Evolutionary conservation across 2,888 invertebrate species (phyloP).

Genomic region (Acanthosoma haemorrhoidale): DNA sequence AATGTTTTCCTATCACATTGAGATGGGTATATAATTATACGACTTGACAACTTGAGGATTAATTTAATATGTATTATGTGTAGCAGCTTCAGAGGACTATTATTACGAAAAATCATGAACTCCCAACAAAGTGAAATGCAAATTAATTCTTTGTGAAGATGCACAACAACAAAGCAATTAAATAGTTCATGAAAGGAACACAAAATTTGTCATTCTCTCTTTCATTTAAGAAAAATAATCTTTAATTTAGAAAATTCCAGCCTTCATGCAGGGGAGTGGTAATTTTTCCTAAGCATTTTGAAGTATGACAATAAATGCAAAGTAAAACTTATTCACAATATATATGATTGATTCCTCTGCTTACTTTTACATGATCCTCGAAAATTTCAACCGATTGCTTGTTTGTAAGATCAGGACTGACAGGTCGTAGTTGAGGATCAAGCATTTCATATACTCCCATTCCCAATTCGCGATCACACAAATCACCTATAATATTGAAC

Average conservation of each 20-base stretch:
- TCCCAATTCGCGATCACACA: slow-evolving; percentile 20
- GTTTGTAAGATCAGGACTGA: slow-evolving; percentile 69
- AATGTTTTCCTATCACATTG: too few species aligned
- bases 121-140: too few species aligned
- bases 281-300: neutral
- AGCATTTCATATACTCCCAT: slow-evolving; percentile 51
- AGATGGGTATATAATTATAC: too few species aligned
- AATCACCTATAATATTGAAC: slow-evolving; percentile 34
- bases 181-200: too few species aligned
- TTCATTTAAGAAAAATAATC: too few species aligned
- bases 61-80: too few species aligned
- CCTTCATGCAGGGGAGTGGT: neutral
- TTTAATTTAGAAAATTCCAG: neutral
- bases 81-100: too few species aligned
- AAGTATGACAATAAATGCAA: neutral
- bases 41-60: too few species aligned
- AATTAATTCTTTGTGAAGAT: too few species aligned
- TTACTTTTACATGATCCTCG: slow-evolving; percentile 68
- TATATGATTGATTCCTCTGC: neutral
- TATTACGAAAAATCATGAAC: too few species aligned
- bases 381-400: slow-evolving; percentile 78
- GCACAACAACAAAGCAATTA: too few species aligned
- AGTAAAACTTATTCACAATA: neutral
- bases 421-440: slow-evolving; percentile 73
- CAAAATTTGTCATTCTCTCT: too few species aligned